Conservation (phyloP, 37 sponge, comb jelly and placozoan genomes). For the Diacarnus erythraeanus region DNA sequence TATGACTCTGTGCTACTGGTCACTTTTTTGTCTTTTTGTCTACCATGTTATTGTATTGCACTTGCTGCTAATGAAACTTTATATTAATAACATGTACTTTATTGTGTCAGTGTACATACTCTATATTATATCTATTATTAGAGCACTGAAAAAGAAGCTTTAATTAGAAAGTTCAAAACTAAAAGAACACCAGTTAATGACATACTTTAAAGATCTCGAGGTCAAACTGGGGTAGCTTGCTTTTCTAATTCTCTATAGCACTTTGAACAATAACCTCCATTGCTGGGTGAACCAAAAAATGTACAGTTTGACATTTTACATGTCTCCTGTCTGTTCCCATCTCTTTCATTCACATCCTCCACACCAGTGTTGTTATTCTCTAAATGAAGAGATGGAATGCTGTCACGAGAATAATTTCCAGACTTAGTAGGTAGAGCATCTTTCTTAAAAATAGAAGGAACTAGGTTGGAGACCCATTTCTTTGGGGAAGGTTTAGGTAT, state of each 20-base stretch:
- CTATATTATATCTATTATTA: not conserved
- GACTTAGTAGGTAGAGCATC: not conserved
- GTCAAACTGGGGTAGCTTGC: not conserved
- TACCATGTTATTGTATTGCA: not conserved
- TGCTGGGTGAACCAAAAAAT: constrained; percentile 39
- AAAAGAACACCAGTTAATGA: not conserved
- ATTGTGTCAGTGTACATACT: not conserved
- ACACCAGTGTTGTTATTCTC: not conserved
- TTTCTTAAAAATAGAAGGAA: not conserved
- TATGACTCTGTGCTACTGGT: too few species aligned
- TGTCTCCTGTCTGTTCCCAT: not conserved
- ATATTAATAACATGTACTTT: too few species aligned
- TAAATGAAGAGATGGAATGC: constrained; percentile 35
- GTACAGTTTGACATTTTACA: constrained; percentile 47
- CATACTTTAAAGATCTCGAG: not conserved
- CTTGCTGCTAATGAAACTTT: too few species aligned
- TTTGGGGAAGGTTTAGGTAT: not conserved
- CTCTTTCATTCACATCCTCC: not conserved
- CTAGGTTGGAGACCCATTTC: not conserved
- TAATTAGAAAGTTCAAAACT: constrained; percentile 2
- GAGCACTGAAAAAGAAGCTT: not conserved
- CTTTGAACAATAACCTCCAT: constrained; percentile 49
- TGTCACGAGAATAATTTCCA: constrained; percentile 49
- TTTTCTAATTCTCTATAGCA: constrained; percentile 25
- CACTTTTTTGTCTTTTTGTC: not conserved